These are phyloP conservation scores for Diacarnus erythraeanus DNA, from an alignment of 37 sponge, comb jelly and placozoan species.

Conservation along the genomic window DNA sequence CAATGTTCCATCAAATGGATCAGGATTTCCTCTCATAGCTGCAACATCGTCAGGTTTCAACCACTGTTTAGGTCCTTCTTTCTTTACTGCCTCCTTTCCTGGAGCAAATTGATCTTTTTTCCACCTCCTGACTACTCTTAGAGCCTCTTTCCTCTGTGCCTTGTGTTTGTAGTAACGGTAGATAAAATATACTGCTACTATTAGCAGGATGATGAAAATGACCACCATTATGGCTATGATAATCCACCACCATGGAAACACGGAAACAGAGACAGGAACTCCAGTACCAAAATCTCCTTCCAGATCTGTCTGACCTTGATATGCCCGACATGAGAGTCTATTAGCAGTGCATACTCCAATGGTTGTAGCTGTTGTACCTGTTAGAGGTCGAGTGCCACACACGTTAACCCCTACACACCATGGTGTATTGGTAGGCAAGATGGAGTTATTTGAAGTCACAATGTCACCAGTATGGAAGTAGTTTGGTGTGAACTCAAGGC, in stretches of 20 bases:
- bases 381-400: conserved; percentile 26
- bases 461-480: conserved; percentile 30
- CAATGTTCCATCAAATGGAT: conserved; percentile 70
- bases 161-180: conserved; percentile 56
- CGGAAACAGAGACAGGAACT: not conserved
- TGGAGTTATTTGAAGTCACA: conserved; percentile 17
- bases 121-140: conserved; percentile 70
- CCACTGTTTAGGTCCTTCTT: conserved; percentile 68
- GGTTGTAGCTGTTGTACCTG: conserved; percentile 2
- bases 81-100: conserved; percentile 60
- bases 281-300: conserved; percentile 46
- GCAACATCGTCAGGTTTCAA: conserved; percentile 54
- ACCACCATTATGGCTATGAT: conserved; percentile 58
- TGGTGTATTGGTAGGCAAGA: conserved; percentile 47
- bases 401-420: conserved; percentile 87
- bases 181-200: conserved; percentile 44
- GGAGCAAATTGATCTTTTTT: conserved; percentile 65
- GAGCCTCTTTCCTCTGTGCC: conserved; percentile 58
- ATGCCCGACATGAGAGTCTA: conserved; percentile 73
- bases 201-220: conserved; percentile 30
- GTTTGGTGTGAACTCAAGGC: conserved; percentile 65
- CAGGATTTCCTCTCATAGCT: conserved; percentile 70
- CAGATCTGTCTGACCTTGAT: conserved; percentile 32
- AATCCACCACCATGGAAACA: conserved; percentile 55
- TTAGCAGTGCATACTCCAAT: conserved; percentile 73